Percentiles rank a stretch among this genome's conserved stretches.
Evolutionary conservation across 2,888 invertebrate species (phyloP).

Genomic region (Globia sparganii): DNA sequence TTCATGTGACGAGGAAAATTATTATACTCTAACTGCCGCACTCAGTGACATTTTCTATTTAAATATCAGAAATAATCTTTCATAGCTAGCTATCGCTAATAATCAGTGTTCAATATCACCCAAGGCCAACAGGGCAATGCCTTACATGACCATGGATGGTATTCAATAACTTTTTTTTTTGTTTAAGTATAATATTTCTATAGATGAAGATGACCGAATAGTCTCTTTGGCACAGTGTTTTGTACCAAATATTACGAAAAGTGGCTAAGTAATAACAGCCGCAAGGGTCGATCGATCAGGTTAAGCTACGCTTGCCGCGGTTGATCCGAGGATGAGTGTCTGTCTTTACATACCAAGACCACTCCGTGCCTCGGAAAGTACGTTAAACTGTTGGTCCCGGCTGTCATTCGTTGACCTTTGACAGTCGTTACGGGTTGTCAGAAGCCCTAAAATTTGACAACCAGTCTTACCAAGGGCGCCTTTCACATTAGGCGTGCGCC

Average conservation of each 20-base stretch:
- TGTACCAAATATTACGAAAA: too few relatives aligned
- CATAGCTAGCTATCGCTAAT: neutral
- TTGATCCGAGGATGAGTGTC: neutral
- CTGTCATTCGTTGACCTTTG: neutral
- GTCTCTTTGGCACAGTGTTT: neutral
- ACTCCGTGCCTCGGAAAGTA: neutral
- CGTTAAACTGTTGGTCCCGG: neutral
- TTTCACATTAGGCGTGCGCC: too few relatives aligned
- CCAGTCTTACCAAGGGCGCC: too few relatives aligned
- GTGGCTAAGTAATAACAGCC: too few relatives aligned
- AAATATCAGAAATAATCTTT: slow-evolving; percentile 5
- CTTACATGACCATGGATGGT: neutral
- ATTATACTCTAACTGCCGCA: neutral
- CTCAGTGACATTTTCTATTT: neutral
- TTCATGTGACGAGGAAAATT: neutral
- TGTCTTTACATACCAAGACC: neutral
- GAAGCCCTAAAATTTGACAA: neutral
- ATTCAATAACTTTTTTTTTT: neutral
- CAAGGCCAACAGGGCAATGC: neutral
- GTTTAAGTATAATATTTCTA: neutral
- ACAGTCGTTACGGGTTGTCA: neutral
- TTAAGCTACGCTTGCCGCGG: neutral
- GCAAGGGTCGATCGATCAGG: neutral
- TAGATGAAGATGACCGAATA: neutral
- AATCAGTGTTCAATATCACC: neutral